A percentile compares a stretch with the other conserved stretches of the same genome.
Evolutionary conservation across 35 echinoderm and acorn worm species (phyloP).

Genomic region (Ophioderma brevispina): DNA sequence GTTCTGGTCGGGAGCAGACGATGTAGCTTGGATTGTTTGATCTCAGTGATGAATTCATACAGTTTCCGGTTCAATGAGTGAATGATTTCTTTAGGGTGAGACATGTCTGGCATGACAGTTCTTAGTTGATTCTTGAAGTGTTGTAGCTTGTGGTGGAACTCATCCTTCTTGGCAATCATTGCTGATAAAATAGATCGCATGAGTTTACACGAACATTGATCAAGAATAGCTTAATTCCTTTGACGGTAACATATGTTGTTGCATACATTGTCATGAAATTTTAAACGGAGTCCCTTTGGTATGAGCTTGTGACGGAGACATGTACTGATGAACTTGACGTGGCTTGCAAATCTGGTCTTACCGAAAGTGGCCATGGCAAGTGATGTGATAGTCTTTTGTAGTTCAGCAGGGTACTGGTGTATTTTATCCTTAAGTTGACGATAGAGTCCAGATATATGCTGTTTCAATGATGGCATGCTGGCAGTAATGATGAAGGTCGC

Average conservation of each 20-base stretch:
- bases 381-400: not conserved
- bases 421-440: not conserved
- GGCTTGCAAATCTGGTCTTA: slow-evolving; percentile 36
- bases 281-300: slow-evolving; percentile 17
- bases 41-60: not conserved
- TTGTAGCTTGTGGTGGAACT: not conserved
- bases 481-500: not conserved
- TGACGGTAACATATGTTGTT: no score
- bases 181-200: not conserved
- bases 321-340: slow-evolving; percentile 14
- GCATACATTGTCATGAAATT: slow-evolving; percentile 29
- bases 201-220: not conserved
- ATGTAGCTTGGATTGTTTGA: not conserved
- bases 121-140: not conserved
- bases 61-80: not conserved
- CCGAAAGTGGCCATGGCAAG: slow-evolving; percentile 42
- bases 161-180: not conserved
- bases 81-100: not conserved
- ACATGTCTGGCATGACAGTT: not conserved
- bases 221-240: not conserved
- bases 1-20: not conserved
- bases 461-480: not conserved
- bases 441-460: not conserved
- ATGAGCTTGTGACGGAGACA: slow-evolving; percentile 7
- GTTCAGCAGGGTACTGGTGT: not conserved